These are phyloP conservation scores for Trachelus stipa DNA, from an alignment of 2,888 invertebrate species.

Conservation along the genomic window DNA sequence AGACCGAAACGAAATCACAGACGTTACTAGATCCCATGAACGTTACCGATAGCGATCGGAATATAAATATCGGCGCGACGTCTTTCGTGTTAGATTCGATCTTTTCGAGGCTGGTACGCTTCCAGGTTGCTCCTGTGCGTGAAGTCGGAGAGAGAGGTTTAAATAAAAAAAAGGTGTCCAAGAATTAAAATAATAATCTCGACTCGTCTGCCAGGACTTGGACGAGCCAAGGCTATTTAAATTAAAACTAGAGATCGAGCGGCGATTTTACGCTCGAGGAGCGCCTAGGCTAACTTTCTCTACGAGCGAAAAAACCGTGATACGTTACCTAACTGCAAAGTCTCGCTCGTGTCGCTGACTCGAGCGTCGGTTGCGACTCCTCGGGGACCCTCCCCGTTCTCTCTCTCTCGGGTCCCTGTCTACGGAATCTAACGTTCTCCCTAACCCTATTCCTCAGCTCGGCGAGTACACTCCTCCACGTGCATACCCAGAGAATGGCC, in stretches of 20 bases:
- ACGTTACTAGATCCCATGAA: background rate
- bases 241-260: slow-evolving; percentile 23
- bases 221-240: slow-evolving; percentile 13
- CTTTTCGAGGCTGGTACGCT: background rate
- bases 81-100: background rate
- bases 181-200: background rate
- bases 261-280: slow-evolving; percentile 49
- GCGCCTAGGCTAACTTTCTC: slow-evolving; percentile 54
- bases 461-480: background rate
- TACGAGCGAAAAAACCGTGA: slow-evolving; percentile 36
- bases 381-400: slow-evolving; percentile 4
- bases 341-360: slow-evolving; percentile 13
- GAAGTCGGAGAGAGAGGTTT: background rate
- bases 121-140: background rate
- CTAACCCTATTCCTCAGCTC: background rate
- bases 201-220: background rate
- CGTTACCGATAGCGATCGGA: slow-evolving; percentile 4
- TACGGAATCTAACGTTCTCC: background rate
- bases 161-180: slow-evolving; percentile 7
- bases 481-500: background rate
- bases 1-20: background rate
- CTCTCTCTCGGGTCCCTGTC: background rate
- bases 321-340: slow-evolving; percentile 36
- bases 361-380: slow-evolving; percentile 4
- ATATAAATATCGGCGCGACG: background rate